phyloP scores from a whole-genome alignment of 1,140 invertebrate genomes.

The Leptinotarsa lineolata region DNA sequence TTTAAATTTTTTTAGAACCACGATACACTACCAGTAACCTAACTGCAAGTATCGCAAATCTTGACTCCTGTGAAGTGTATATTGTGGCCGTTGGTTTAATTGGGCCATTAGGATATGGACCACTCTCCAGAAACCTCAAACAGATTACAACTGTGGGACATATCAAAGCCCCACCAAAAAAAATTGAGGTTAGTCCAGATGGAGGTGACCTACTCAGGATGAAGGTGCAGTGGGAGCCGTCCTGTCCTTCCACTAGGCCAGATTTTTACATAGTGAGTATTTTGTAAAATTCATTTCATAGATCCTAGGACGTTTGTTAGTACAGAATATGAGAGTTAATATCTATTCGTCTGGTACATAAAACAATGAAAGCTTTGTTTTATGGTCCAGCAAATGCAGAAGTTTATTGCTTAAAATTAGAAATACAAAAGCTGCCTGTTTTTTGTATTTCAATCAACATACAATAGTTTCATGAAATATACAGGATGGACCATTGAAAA shows the following conservation, averaged over 20 bases:
- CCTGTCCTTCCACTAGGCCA: conserved; percentile 52
- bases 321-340: too few species aligned
- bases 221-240: conserved; percentile 59
- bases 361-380: too few species aligned
- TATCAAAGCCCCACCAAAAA: conserved; percentile 64
- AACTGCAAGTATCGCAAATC: conserved; percentile 62
- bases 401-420: too few species aligned
- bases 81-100: conserved; percentile 73
- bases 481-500: too few species aligned
- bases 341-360: too few species aligned
- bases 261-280: conserved; percentile 44
- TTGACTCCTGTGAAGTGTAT: conserved; percentile 76
- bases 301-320: too few species aligned
- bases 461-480: too few species aligned
- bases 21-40: conserved; percentile 63
- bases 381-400: too few species aligned
- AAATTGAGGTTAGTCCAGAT: conserved; percentile 53
- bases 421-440: too few species aligned
- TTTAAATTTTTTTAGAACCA: conserved; percentile 55
- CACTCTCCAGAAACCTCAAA: conserved; percentile 60
- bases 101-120: conserved; percentile 67
- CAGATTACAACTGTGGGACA: conserved; percentile 68
- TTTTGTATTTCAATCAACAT: too few species aligned
- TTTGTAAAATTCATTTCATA: not conserved
- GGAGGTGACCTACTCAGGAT: conserved; percentile 37